Evolutionary conservation across 2,113 vertebrate species (phyloP), one percentile per base, ranked within the genome.

Genomic region (Perognathus longimembris): DNA sequence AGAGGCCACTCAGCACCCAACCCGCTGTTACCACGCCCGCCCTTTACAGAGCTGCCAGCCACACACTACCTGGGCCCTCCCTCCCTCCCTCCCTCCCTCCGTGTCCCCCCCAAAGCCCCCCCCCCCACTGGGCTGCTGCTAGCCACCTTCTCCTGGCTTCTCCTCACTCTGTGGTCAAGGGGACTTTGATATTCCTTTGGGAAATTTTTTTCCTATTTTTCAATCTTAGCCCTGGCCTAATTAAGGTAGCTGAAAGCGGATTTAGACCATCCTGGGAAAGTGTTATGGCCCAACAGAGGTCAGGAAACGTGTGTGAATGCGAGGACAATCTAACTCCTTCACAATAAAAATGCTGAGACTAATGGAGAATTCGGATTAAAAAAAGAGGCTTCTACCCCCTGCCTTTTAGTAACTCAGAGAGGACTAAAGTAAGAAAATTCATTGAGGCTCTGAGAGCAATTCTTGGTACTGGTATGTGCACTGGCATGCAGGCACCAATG

Each of bases 41-140:
- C 30, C 36, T 38, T 30, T 20, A 10, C n/a, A 59, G 26, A 45
- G 63, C 32, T 1, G 17, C 24, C 15, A 21, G 36, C 32, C 42
- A 9, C 45, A 4, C 20, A 2, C 7, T 1, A 15, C 9, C 26
- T 42, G 11, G 17, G 64, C 71, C 9, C 0, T 1, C 54, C 8
- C 59, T 64, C 50, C 38, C 14, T 38, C 79, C 36, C 21, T 14
- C n/a, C 79, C 36, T 22, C 50, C 17, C n/a, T n/a, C n/a, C n/a
- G n/a, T n/a, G n/a, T n/a, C n/a, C n/a, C n/a, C n/a, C n/a, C n/a
- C n/a, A n/a, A n/a, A n/a, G 74, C 26, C 32, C 26, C 32, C 26
- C 17, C 26, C 4, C 42, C 28, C 26, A 76, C 54, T 66, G 40
- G 11, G 45, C 45, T 6, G 15, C 36, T 38, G 20, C 66, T 21